Evolutionary conservation across 2,797 vertebrate species (phyloP).

Genomic region (Anguilla marmorata): DNA sequence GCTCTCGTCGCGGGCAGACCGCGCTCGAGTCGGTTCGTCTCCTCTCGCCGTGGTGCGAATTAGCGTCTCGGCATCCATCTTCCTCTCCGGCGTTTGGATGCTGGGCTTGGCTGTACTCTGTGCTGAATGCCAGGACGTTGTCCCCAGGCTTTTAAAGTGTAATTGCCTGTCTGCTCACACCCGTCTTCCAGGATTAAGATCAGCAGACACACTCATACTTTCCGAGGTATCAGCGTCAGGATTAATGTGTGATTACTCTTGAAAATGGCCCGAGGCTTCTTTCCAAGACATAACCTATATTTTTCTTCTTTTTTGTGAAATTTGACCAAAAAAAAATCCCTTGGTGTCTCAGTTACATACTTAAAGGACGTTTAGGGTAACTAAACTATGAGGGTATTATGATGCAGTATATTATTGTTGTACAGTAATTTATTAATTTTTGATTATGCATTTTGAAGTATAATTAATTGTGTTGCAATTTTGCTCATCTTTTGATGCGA

Average conservation of each 20-base stretch:
- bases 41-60: not conserved
- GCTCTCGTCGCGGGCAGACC: not conserved
- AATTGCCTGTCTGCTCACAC: not conserved
- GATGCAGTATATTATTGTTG: too few species aligned
- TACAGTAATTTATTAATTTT: too few species aligned
- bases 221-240: not conserved
- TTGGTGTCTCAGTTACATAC: too few species aligned
- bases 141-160: not conserved
- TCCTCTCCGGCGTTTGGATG: not conserved
- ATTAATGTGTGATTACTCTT: not conserved
- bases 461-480: too few species aligned
- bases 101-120: not conserved
- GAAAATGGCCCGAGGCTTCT: not conserved
- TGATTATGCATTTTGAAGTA: too few species aligned
- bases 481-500: too few species aligned
- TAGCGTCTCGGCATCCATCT: not conserved
- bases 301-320: not conserved
- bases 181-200: not conserved
- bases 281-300: not conserved
- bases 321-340: too few species aligned
- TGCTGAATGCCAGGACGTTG: not conserved
- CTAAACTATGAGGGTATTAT: too few species aligned
- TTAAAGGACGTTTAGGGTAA: too few species aligned
- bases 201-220: not conserved
- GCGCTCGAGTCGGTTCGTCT: not conserved